Percentiles rank a stretch among this genome's conserved stretches.
phyloP scores from a whole-genome alignment of 2,797 vertebrate species.

The Garrulus glandarius region DNA sequence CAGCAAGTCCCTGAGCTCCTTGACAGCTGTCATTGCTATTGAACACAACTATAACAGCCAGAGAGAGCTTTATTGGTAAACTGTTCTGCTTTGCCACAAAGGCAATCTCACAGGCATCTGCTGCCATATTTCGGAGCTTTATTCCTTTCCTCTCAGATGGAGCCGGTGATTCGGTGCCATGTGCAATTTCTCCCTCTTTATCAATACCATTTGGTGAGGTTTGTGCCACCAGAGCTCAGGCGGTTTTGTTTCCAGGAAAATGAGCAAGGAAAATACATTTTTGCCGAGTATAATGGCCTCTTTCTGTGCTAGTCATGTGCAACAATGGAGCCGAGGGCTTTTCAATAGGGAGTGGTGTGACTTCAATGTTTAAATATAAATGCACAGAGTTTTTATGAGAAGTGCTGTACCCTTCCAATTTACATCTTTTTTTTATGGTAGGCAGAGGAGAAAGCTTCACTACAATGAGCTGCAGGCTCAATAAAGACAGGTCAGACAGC shows the following conservation, averaged over 20 bases:
- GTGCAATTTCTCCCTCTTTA: constrained; percentile 10
- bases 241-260: constrained; percentile 65
- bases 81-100: constrained; percentile 52
- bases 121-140: constrained; percentile 57
- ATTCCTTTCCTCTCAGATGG: constrained; percentile 17
- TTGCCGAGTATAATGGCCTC: constrained; percentile 39
- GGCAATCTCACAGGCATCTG: constrained; percentile 70
- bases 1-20: constrained; percentile 71
- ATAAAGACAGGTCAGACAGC: background rate
- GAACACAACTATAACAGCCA: constrained; percentile 70
- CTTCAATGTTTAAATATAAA: constrained; percentile 60
- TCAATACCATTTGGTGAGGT: background rate
- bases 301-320: constrained; percentile 49
- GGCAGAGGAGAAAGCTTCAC: constrained; percentile 21
- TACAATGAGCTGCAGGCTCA: background rate
- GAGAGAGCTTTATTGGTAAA: constrained; percentile 74
- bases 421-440: constrained; percentile 26
- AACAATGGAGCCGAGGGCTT: constrained; percentile 30
- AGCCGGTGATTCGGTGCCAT: background rate
- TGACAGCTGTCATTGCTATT: constrained; percentile 80
- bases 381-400: constrained; percentile 33
- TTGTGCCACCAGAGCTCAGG: background rate
- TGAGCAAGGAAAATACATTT: constrained; percentile 59
- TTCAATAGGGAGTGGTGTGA: constrained; percentile 48
- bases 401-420: constrained; percentile 33